Evolutionary conservation across 2,888 invertebrate genomes (phyloP).

Genomic region (Lepidocyrtinus sp.): DNA sequence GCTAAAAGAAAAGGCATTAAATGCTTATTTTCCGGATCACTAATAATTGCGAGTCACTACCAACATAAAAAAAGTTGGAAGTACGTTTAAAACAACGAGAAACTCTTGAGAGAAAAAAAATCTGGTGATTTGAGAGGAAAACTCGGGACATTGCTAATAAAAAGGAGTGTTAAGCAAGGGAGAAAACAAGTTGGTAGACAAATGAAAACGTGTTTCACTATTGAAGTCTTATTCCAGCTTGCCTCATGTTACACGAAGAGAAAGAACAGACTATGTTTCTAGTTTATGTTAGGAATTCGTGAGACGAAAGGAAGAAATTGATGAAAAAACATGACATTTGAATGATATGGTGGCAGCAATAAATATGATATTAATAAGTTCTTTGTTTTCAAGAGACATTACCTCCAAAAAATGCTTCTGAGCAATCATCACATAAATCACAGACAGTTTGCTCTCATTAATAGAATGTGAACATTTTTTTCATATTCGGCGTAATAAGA

Average conservation of each 20-base stretch:
- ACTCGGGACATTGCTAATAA: neutral
- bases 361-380: neutral
- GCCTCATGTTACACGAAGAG: too few relatives aligned
- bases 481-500: conserved; percentile 44
- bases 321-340: neutral
- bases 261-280: neutral
- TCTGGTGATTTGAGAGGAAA: neutral
- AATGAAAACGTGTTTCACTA: neutral
- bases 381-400: neutral
- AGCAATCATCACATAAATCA: conserved; percentile 37
- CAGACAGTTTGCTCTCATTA: conserved; percentile 41
- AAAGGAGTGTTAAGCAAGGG: neutral
- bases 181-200: neutral
- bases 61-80: neutral
- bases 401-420: neutral
- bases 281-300: neutral
- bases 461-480: conserved; percentile 46
- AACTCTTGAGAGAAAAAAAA: neutral
- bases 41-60: conserved; percentile 31
- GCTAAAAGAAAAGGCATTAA: conserved; percentile 20
- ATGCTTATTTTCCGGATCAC: conserved; percentile 50
- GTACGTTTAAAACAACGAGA: neutral
- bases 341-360: neutral
- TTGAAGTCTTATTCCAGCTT: neutral
- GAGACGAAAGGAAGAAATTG: neutral